Base-by-base conservation (phyloP, 1,140 invertebrate species). In the Galleria mellonella region DNA sequence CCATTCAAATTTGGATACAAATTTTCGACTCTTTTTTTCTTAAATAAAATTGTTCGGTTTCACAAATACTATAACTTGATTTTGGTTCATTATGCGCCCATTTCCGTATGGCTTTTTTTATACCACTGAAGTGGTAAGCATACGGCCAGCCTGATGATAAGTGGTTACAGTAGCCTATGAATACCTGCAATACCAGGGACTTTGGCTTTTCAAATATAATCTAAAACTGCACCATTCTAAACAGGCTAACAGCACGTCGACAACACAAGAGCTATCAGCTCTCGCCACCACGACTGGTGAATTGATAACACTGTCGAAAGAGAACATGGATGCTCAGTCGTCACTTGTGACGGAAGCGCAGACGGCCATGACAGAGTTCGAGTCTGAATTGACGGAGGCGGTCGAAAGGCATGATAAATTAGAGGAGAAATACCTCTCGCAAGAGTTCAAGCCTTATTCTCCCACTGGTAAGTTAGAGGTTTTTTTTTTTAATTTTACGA, bases 381-480 rank as follows among this genome's bases (percentile, higher is more conserved):
- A 43, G 5, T 35, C 33, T 1, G 28, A 14, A 0, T 9, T 81
- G 13, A 2, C 17, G 5, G 23, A 47, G 0, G 60, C 66, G 2
- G 23, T 86, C 6, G 37, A 45, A 0, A 15, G 32, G 6, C 46
- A 58, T 0, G 68, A 54, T 4, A 39, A 63, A 6, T 23, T 79
- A 11, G 79, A 84, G 41, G 44, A 17, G 1, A 50, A 46, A 9
- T 88, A 86, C 49, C 59, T 87, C n/a, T 68, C 70, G 9, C 69
- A 82, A 32, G 79, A 88, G 41, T 77, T 86, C 6, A 74, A 75
- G 28, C 64, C 83, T 0, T 89, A 89, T 53, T 74, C 76, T 4
- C 78, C 75, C 5, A 82, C 76, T 15, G 87, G 78, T 83, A 32
- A 70, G 66, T 59, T 11, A 35, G 48, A 7, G 12, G 7, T 11